A percentile compares a stretch with the other conserved stretches of the same genome.
phyloP scores from a whole-genome alignment of 1,140 invertebrate species.

The Cepaea nemoralis region DNA sequence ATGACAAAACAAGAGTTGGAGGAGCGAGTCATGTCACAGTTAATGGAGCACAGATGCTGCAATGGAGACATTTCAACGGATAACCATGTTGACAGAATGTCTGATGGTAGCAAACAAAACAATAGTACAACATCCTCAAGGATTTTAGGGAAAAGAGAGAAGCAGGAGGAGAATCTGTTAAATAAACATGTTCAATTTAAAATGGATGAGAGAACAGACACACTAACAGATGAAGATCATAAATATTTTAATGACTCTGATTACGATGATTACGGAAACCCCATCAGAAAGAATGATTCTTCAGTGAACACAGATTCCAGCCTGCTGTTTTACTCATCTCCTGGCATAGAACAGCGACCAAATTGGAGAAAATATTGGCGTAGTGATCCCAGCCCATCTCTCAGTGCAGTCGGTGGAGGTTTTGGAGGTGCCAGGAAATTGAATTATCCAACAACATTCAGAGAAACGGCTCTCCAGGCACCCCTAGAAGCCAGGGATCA shows the following conservation, averaged over 20 bases:
- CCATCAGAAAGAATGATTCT: slow-evolving; percentile 30
- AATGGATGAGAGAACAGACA: slow-evolving; percentile 36
- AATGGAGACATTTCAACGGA: slow-evolving; percentile 16
- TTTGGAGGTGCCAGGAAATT: slow-evolving; percentile 18
- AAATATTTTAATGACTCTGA: slow-evolving; percentile 31
- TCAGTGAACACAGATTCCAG: slow-evolving; percentile 58
- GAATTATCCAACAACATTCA: slow-evolving; percentile 53
- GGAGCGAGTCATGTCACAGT: slow-evolving; percentile 59
- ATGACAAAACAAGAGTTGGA: slow-evolving; percentile 59
- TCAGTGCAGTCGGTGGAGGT: slow-evolving; percentile 16
- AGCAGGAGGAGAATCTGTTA: slow-evolving; percentile 57
- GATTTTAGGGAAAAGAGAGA: slow-evolving; percentile 54
- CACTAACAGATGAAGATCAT: background rate
- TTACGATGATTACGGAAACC: slow-evolving; percentile 25
- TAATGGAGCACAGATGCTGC: slow-evolving; percentile 52
- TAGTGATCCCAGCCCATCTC: slow-evolving; percentile 51
- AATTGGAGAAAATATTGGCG: slow-evolving; percentile 64
- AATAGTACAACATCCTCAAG: background rate
- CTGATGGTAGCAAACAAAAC: slow-evolving; percentile 6
- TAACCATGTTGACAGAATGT: background rate
- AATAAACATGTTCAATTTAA: slow-evolving; percentile 59
- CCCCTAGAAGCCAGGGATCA: slow-evolving; percentile 63
- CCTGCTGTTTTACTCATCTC: slow-evolving; percentile 45
- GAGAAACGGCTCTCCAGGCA: slow-evolving; percentile 62
- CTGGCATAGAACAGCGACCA: slow-evolving; percentile 46